Evolutionary conservation across 2,797 vertebrate species (phyloP).

Genomic region (Clarias laeviceps): DNA sequence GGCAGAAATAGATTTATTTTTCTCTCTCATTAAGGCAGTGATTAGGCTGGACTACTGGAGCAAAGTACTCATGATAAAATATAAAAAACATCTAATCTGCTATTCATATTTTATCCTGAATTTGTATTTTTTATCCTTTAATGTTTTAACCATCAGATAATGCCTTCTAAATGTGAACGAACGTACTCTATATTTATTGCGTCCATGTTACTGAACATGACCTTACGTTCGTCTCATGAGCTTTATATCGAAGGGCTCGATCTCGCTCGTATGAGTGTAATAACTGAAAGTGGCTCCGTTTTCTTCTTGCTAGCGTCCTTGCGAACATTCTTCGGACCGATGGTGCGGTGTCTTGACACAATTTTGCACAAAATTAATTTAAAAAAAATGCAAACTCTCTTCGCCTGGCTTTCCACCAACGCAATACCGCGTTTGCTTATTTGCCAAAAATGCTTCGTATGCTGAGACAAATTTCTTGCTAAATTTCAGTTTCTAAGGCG

Average conservation of each 20-base stretch:
- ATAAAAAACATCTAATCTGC: background rate
- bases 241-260: no score
- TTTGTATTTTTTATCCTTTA: background rate
- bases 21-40: background rate
- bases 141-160: background rate
- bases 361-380: no score
- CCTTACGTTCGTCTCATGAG: no score
- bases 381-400: no score
- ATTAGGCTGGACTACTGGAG: background rate
- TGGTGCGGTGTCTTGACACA: no score
- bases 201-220: background rate
- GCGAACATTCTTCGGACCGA: no score
- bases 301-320: no score
- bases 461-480: no score
- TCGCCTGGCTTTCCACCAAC: no score
- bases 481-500: no score
- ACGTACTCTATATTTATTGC: background rate
- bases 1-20: background rate
- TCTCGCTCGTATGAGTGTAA: background rate
- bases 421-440: no score
- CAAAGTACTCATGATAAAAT: background rate
- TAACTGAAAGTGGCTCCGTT: background rate
- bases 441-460: no score
- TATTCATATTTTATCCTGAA: background rate
- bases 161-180: background rate